Percentiles rank a stretch among this genome's conserved stretches.
phyloP scores from a whole-genome alignment of 2,113 vertebrate genomes.

The Chascanopsetta lugubris region DNA sequence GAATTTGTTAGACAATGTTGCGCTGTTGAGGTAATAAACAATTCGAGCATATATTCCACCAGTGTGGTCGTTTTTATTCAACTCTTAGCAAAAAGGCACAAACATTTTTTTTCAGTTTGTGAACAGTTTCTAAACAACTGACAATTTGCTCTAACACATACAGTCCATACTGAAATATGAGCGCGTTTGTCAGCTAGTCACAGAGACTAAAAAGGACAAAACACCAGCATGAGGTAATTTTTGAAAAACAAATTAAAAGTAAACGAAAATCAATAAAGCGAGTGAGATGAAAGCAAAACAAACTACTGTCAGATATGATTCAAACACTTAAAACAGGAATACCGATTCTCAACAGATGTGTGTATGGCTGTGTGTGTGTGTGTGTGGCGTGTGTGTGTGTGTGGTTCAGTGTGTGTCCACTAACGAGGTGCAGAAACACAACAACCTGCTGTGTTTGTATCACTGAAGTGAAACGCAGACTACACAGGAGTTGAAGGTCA shows the following conservation, averaged over 20 bases:
- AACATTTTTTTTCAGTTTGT: no score
- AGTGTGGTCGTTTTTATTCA: neutral
- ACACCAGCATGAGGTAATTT: neutral
- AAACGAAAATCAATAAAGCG: neutral
- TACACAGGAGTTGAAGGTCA: constrained; percentile 42
- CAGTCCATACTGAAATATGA: constrained; percentile 18
- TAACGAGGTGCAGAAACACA: neutral
- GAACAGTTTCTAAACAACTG: neutral
- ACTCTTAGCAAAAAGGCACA: neutral
- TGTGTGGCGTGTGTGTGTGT: constrained; percentile 1
- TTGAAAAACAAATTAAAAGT: constrained; percentile 2
- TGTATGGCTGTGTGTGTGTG: neutral
- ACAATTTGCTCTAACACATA: constrained; percentile 4
- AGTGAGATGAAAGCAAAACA: constrained; percentile 5
- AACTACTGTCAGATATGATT: neutral
- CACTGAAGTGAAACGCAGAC: constrained; percentile 18
- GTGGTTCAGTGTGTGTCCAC: neutral
- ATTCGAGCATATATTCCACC: neutral
- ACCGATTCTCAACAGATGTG: neutral
- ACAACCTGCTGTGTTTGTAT: constrained; percentile 13
- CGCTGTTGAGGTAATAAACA: neutral
- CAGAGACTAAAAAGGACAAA: neutral
- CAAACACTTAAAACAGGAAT: neutral
- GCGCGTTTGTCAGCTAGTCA: constrained; percentile 1
- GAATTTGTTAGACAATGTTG: neutral